Base-by-base conservation (phyloP, 2,797 vertebrate genomes). In the Myotis findleyi region DNA sequence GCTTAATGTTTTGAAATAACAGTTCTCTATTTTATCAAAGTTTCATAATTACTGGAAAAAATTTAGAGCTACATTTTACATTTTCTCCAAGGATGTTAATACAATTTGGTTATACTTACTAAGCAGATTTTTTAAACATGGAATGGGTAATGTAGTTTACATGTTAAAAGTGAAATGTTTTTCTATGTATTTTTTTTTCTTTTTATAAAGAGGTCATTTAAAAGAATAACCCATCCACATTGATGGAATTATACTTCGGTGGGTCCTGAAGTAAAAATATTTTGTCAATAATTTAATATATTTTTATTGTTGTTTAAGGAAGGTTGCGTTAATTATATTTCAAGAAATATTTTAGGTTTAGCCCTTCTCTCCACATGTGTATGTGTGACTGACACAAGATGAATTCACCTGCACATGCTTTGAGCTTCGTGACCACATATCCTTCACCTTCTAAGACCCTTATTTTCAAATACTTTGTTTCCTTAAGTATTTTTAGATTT, bases 151-250 rank as follows among this genome's bases (percentile, higher is more conserved):
- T 44, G 2, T 8, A 71, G 7, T 44, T 93, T 91, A 18, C 30
- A 44, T 71, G 23, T 88, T 85, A 83, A 95, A 96, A 92, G 30
- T 30, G 59, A 89, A 88, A 41, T 41, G 2, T 49, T 49, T 72
- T 82, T 91, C 16, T 62, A 9, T 20, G 7, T 25, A 47, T 36
- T 72, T 97, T 93, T 91, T 55, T 53, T 89, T 51, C 30, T 38
- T 93, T 95, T 73, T 93, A 5, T 33, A 66, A 87, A 9, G 38
- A 77, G 25, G 14, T 75, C 17, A 64, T 68, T 53, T 83, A 41
- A 55, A 12, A 9, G 75, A 87, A 91, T n/a, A 76, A 87, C 7
- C 69, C 11, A 51, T 68, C 30, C 80, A 90, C 86, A 68, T 51
- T 16, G 5, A 38, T 68, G 81, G 17, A 93, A 57, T 83, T 87